Evolutionary conservation across 2,888 invertebrate species (phyloP).

Genomic region (Agonum fuliginosum): DNA sequence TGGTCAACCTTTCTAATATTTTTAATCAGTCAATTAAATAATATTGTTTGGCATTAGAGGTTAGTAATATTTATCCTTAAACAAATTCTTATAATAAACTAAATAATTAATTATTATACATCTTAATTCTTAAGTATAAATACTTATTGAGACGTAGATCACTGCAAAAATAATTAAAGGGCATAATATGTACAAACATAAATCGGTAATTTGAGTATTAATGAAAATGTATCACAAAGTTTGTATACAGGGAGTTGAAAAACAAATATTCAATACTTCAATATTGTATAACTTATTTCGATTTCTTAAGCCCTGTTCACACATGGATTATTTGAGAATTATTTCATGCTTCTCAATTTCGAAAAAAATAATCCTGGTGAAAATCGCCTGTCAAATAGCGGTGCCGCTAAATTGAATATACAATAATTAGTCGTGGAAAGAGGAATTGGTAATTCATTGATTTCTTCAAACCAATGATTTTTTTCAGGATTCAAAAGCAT

Average conservation of each 20-base stretch:
- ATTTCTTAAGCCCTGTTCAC: too few relatives aligned
- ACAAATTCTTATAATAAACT: not conserved
- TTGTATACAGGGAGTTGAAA: not conserved
- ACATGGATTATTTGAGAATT: too few relatives aligned
- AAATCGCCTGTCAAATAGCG: too few relatives aligned
- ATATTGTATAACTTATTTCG: too few relatives aligned
- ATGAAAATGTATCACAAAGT: not conserved
- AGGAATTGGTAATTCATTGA: too few relatives aligned
- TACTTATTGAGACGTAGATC: not conserved
- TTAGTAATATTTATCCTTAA: slow-evolving; percentile 14
- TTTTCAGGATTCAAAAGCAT: too few relatives aligned
- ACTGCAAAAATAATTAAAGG: not conserved
- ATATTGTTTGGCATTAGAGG: slow-evolving; percentile 13
- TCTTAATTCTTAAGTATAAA: not conserved
- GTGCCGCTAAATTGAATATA: too few relatives aligned
- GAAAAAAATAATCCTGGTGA: too few relatives aligned
- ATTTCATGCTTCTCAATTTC: too few relatives aligned
- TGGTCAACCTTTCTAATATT: not conserved
- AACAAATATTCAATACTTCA: too few relatives aligned
- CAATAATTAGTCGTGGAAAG: too few relatives aligned
- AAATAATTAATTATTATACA: not conserved
- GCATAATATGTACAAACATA: not conserved
- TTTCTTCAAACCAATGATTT: too few relatives aligned
- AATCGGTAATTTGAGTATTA: slow-evolving; percentile 14
- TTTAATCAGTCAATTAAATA: not conserved